A percentile compares a stretch with the other conserved stretches of the same genome.
Evolutionary conservation across 2,888 invertebrate species (phyloP).

Genomic region (Pachliopta kotzebuea): DNA sequence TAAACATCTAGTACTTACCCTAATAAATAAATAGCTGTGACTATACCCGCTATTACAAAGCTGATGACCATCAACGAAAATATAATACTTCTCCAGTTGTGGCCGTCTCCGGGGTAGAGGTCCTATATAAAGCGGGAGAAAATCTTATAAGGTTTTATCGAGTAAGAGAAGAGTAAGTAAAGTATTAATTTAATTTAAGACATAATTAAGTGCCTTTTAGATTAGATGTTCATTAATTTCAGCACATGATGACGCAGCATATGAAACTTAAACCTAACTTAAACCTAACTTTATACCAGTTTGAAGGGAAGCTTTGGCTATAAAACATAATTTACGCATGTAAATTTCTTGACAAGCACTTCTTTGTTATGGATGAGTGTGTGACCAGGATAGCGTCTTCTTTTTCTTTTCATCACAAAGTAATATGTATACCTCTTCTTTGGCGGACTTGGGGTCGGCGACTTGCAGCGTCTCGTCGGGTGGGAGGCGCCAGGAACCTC

Average conservation of each 20-base stretch:
- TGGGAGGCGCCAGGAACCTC: conserved; percentile 92
- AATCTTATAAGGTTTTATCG: neutral
- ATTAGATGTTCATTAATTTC: too few species aligned
- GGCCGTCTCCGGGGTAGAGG: conserved; percentile 89
- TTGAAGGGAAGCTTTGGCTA: too few species aligned
- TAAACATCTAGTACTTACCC: conserved; percentile 78
- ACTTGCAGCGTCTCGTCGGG: conserved; percentile 96
- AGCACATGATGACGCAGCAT: too few species aligned
- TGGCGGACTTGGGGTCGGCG: conserved; percentile 90
- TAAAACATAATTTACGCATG: too few species aligned
- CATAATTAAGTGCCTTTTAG: too few species aligned
- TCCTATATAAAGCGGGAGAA: conserved; percentile 77
- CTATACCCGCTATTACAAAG: conserved; percentile 92
- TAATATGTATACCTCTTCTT: conserved; percentile 81
- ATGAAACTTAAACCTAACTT: too few species aligned
- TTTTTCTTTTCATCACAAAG: conserved; percentile 29
- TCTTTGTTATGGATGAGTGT: too few species aligned
- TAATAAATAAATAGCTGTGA: conserved; percentile 92
- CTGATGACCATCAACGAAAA: conserved; percentile 93
- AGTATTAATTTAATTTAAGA: too few species aligned
- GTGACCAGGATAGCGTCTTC: neutral
- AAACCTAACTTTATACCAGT: too few species aligned
- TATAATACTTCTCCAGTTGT: conserved; percentile 94
- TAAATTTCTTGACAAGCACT: too few species aligned
- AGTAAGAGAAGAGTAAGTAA: too few species aligned